A percentile compares a stretch with the other conserved stretches of the same genome.
Conservation (phyloP, 2,113 vertebrate species). For the Prietella phreatophila region DNA sequence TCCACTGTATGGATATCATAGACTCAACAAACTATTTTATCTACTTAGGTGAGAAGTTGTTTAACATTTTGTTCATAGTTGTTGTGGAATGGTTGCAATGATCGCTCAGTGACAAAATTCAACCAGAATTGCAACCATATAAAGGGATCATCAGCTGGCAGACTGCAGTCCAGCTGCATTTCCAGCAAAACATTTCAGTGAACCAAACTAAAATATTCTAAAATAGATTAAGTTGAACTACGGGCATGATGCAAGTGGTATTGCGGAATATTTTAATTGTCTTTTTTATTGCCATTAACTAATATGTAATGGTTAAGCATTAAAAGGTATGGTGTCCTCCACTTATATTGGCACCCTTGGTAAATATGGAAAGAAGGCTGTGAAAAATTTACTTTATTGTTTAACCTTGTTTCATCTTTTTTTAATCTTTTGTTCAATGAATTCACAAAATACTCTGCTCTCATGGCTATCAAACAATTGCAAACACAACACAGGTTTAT, state of each 20-base stretch:
- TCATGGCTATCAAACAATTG: too few relatives aligned
- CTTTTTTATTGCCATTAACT: neutral
- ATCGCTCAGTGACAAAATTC: neutral
- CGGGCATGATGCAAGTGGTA: neutral
- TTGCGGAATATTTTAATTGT: neutral
- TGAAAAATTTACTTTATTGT: too few relatives aligned
- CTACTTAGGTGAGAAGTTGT: neutral
- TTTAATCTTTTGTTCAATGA: too few relatives aligned
- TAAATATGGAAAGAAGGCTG: too few relatives aligned
- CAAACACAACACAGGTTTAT: too few relatives aligned
- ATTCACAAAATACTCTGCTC: too few relatives aligned
- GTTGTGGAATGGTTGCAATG: neutral
- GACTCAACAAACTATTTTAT: neutral
- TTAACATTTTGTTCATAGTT: neutral
- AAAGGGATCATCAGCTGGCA: neutral
- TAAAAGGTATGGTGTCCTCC: neutral
- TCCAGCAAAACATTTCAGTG: neutral
- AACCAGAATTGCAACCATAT: neutral
- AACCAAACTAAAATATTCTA: neutral
- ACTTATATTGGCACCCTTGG: too few relatives aligned
- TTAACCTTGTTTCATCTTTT: too few relatives aligned
- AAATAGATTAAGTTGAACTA: too few relatives aligned
- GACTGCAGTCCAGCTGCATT: neutral
- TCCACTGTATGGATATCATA: neutral
- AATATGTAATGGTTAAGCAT: too few relatives aligned